Evolutionary conservation across 2,113 vertebrate species (phyloP).

Genomic region (Trogon surrucura): DNA sequence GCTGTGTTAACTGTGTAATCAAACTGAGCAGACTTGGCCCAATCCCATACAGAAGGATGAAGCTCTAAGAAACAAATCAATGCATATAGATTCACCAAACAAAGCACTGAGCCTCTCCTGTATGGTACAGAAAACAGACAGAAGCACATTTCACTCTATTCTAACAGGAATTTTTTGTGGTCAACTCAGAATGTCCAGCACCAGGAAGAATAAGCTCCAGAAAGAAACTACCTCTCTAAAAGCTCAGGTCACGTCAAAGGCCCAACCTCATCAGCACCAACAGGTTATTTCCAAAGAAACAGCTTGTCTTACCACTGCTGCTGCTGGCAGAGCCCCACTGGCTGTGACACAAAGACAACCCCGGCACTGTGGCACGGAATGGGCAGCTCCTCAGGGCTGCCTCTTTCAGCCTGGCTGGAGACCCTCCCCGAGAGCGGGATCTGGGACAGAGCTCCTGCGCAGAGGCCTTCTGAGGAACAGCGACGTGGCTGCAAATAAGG

Average conservation of each 20-base stretch:
- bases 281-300: neutral
- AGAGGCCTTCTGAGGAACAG: neutral
- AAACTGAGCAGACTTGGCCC: neutral
- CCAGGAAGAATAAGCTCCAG: neutral
- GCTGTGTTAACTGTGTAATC: neutral
- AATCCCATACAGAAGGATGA: neutral
- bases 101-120: neutral
- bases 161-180: neutral
- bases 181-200: neutral
- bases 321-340: neutral
- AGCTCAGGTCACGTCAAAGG: neutral
- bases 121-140: neutral
- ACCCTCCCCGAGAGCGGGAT: neutral
- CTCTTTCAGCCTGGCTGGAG: neutral
- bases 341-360: neutral
- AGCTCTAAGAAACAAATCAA: neutral
- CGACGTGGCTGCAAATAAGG: neutral
- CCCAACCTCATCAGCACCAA: neutral
- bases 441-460: neutral
- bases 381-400: neutral
- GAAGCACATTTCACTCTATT: neutral
- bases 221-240: neutral
- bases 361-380: fast-evolving
- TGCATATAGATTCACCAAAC: neutral
- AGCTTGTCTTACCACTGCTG: neutral